Base-by-base conservation (phyloP, 2,113 vertebrate genomes). In the Rhineura floridana region DNA sequence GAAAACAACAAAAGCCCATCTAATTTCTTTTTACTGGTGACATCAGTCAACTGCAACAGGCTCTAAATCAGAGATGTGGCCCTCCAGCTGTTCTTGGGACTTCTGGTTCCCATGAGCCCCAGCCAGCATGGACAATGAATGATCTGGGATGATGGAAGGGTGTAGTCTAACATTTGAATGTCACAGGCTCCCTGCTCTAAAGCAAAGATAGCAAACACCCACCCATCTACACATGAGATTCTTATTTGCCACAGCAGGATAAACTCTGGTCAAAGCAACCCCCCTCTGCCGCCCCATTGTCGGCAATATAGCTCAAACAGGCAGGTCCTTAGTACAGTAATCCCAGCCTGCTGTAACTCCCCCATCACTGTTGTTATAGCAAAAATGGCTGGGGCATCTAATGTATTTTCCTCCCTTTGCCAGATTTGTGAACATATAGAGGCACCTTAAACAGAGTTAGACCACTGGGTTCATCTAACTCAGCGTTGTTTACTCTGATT, bases 21-120 rank as follows among this genome's bases (percentile, higher is more conserved):
- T 33, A 42, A 33, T 63, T 85, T 86, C 46, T 80, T 55, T 11
- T 89, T 72, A 67, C 69, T 87, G 69, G 84, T 73, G 81, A 62
- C 79, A 39, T 67, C 39, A 23, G 65, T 63, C 46, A 52, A 69
- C 83, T 11, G 33, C 7, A 33, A 72, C 36, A n/a, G 48, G 63
- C 17, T 42, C 17, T 46, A 39, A 76, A 59, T 13, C 55, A 59
- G 55, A 19, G 55, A 59, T 59, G 55, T 13, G 55, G 17, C 55
- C 55, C 55, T 59, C 19, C 55, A 59, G 4, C 55, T 19, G 55
- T 19, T 21, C 15, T 59, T 59, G 55, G 55, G 55, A 59, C 55
- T 59, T 59, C 55, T 15, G 3, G 23, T 25, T 3, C 8, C 19
- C 42, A 44, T 28, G 6, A 76, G 42, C 23, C 21, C 69, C 48